Base-by-base conservation (phyloP, 2,113 vertebrate genomes). In the Sylvia atricapilla region DNA sequence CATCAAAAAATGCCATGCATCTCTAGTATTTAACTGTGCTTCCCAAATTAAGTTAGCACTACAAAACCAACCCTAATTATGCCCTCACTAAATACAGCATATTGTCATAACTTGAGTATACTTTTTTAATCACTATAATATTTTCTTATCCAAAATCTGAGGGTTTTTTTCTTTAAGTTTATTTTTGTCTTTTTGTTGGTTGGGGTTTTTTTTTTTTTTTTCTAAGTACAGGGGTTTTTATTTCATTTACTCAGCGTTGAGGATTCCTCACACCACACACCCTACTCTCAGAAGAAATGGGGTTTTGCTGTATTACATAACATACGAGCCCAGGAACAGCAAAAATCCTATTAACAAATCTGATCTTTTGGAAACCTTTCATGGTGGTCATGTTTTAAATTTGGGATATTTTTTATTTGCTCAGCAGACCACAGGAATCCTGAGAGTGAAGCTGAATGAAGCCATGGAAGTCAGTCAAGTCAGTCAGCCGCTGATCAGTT, bases 361-460 rank as follows among this genome's bases (percentile, higher is more conserved):
- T 64, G 88, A 94, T 97, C 87, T 95, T 86, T 75, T 95, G 64
- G 92, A 96, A 95, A 15, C 22, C 47, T 94, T 87, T 94, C 91
- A 64, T 81, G 72, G 87, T 85, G 91, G 91, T 91, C 93, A 94
- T 94, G 90, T 95, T 95, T 96, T 93, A 96, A 93, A 96, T 95
- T 94, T 96, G 90, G 90, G 93, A 93, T 96, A 77, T 86, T 90
- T 96, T 88, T 74, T 95, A 67, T 97, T 96, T 96, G 82, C 94
- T 81, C 75, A 84, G 64, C 82, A 93, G 88, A 77, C 93, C 94
- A 88, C 89, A 96, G 85, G 92, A 96, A 96, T 95, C 72, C 43
- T 28, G 5, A 52, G 92, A 74, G 85, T 49, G 92, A 87, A 93
- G 92, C 85, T 93, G 93, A 95, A 95, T 91, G 95, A 96, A 95